phyloP scores from a whole-genome alignment of 1,140 invertebrate species.

The Caenorhabditis remanei region DNA sequence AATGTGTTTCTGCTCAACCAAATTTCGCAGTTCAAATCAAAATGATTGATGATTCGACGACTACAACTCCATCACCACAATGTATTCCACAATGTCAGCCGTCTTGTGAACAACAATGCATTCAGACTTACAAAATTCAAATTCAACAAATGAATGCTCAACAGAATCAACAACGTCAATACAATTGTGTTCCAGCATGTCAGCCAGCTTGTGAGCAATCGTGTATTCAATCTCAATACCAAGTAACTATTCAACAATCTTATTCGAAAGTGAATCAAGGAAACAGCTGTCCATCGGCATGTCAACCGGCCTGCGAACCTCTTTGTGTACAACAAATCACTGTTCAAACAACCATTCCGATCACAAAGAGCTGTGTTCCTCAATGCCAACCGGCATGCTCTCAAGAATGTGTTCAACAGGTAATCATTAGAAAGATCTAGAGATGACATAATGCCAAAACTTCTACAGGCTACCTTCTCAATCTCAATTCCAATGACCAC shows the following conservation, averaged over 20 bases:
- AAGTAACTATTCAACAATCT: constrained; percentile 24
- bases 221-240: constrained; percentile 40
- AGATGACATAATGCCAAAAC: not conserved
- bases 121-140: constrained; percentile 45
- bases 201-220: constrained; percentile 56
- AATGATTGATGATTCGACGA: constrained; percentile 22
- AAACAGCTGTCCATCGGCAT: constrained; percentile 55
- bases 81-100: constrained; percentile 56
- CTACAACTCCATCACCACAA: constrained; percentile 26
- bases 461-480: constrained; percentile 2
- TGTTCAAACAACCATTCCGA: constrained; percentile 39
- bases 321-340: constrained; percentile 52
- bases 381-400: constrained; percentile 53
- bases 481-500: constrained; percentile 29
- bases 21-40: constrained; percentile 50
- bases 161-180: constrained; percentile 10
- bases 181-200: constrained; percentile 49
- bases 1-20: constrained; percentile 46
- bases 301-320: constrained; percentile 51
- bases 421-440: not conserved
- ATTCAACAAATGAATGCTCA: constrained; percentile 44
- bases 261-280: constrained; percentile 50
- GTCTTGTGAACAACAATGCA: constrained; percentile 22
- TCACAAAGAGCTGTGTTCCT: constrained; percentile 37
- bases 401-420: constrained; percentile 51